Evolutionary conservation across 2,888 invertebrate genomes (phyloP).

Genomic region (Argyresthia goedartella): DNA sequence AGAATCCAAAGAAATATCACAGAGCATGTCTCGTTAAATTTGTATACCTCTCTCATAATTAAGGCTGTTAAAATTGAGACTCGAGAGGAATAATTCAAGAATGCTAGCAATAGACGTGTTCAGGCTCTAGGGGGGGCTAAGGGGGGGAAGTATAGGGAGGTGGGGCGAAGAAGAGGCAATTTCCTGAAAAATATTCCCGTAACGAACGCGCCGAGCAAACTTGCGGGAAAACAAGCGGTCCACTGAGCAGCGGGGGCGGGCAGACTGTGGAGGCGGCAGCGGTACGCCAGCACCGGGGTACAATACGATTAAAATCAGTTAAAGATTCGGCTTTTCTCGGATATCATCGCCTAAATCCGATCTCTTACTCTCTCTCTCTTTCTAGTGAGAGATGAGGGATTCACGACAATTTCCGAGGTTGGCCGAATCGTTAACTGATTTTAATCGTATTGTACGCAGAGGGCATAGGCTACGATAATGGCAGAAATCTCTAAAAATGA

Average conservation of each 20-base stretch:
- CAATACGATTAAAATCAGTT: too few species aligned
- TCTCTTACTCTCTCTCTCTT: too few species aligned
- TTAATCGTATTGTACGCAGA: too few species aligned
- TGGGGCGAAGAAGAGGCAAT: conserved; percentile 6
- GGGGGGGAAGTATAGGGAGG: conserved; percentile 5
- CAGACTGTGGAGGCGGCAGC: background rate
- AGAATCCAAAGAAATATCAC: too few species aligned
- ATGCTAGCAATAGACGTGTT: conserved; percentile 3
- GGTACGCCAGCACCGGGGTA: background rate
- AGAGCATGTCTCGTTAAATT: background rate
- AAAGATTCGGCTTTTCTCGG: too few species aligned
- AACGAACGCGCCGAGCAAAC: conserved; percentile 10
- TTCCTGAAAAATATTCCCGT: conserved; percentile 23
- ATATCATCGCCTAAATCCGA: too few species aligned
- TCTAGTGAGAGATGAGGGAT: too few species aligned
- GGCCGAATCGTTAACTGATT: too few species aligned
- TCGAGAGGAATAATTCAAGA: background rate
- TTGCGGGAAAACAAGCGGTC: conserved; percentile 8
- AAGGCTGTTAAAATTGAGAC: background rate
- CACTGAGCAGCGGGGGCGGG: background rate
- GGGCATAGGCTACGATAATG: too few species aligned
- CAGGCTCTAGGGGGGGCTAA: background rate
- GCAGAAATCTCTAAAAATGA: too few species aligned
- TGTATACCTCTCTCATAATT: background rate
- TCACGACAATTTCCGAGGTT: too few species aligned